Evolutionary conservation across 2,797 vertebrate species (phyloP).

Genomic region (Fundulus diaphanus): DNA sequence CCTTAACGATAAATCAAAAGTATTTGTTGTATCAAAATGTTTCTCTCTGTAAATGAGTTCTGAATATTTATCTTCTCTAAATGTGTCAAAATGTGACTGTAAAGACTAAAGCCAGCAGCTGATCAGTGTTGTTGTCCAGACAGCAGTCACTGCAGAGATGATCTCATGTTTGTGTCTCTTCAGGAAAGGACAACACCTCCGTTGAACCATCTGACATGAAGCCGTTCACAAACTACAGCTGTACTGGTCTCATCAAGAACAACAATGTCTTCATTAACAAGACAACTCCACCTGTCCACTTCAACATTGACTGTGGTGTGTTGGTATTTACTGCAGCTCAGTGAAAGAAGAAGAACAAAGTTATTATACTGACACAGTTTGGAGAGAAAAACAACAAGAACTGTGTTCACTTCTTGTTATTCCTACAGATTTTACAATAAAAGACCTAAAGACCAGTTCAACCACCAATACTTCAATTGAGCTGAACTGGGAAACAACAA

Average conservation of each 20-base stretch:
- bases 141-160: background rate
- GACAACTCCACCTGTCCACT: accelerated
- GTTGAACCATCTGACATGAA: conserved; percentile 10
- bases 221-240: conserved; percentile 35
- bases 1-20: background rate
- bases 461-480: background rate
- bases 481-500: background rate
- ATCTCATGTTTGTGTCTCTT: conserved; percentile 9
- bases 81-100: background rate
- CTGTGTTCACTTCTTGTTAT: background rate
- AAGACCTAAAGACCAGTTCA: accelerated
- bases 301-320: conserved; percentile 59
- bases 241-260: background rate
- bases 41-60: background rate
- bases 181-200: accelerated
- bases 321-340: conserved; percentile 5
- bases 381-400: background rate
- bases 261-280: accelerated
- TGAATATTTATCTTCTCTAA: background rate
- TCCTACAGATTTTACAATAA: conserved; percentile 27
- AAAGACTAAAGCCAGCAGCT: background rate
- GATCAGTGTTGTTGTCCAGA: background rate
- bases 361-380: background rate
- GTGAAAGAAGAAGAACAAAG: background rate
- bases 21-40: background rate